A percentile compares a stretch with the other conserved stretches of the same genome.
These are phyloP conservation scores for Chydorus sphaericus DNA, from an alignment of 2,888 invertebrate genomes.

Conservation along the genomic window DNA sequence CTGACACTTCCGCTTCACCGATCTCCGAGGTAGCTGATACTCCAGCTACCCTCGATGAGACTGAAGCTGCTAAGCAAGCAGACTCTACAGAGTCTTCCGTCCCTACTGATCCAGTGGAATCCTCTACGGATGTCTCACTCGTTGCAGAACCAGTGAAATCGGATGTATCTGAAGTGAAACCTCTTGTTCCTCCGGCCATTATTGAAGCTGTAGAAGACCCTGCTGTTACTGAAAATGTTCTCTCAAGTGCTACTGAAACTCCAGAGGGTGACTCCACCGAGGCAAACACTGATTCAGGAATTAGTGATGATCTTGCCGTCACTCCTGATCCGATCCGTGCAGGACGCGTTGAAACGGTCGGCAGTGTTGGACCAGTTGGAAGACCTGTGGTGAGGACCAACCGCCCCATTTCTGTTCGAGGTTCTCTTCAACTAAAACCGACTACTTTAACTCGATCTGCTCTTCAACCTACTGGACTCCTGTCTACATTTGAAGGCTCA, in stretches of 20 bases:
- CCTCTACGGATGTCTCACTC: background rate
- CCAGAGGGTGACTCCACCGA: too few relatives aligned
- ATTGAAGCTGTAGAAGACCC: too few relatives aligned
- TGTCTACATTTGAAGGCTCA: slow-evolving; percentile 22
- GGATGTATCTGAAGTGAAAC: background rate
- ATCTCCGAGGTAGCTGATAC: background rate
- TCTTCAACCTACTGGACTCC: slow-evolving; percentile 10
- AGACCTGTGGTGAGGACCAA: too few relatives aligned
- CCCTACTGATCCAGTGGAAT: background rate
- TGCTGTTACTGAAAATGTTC: too few relatives aligned
- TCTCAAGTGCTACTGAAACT: too few relatives aligned
- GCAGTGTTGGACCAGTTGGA: too few relatives aligned
- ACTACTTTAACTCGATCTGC: background rate
- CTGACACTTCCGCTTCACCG: background rate
- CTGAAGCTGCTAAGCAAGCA: background rate
- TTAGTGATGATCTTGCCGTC: too few relatives aligned
- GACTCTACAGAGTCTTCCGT: background rate
- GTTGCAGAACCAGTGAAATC: background rate
- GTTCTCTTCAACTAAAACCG: background rate
- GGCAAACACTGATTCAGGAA: too few relatives aligned
- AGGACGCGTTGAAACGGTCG: too few relatives aligned
- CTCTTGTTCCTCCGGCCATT: background rate
- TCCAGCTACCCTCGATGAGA: background rate
- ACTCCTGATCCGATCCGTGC: too few relatives aligned
- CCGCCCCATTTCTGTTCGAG: background rate